Conservation (phyloP, 2,113 vertebrate species). For the Otus sunia region DNA sequence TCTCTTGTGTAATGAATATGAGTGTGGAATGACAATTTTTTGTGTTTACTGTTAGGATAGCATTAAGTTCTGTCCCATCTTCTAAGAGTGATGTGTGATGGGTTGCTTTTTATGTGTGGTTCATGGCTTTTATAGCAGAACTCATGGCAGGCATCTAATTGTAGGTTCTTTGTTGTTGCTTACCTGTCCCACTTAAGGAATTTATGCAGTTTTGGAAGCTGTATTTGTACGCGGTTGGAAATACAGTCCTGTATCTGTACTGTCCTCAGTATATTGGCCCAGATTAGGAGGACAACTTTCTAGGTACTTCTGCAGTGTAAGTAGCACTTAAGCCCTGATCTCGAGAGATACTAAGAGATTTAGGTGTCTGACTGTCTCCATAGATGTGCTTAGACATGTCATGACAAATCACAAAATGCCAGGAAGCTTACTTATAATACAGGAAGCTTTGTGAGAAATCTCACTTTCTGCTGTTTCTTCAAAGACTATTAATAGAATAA, state of each 20-base stretch:
- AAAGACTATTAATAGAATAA: neutral
- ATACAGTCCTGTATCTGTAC: neutral
- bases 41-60: neutral
- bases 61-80: neutral
- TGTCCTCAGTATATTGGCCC: neutral
- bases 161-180: neutral
- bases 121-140: neutral
- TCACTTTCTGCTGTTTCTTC: neutral
- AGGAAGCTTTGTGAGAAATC: neutral
- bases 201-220: neutral
- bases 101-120: neutral
- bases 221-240: neutral
- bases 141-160: neutral
- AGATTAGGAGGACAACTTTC: slow-evolving; percentile 53
- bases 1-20: neutral
- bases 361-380: neutral
- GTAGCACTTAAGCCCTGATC: slow-evolving; percentile 29
- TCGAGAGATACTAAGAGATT: slow-evolving; percentile 32
- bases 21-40: neutral
- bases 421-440: neutral
- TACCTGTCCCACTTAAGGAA: neutral
- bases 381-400: slow-evolving; percentile 34
- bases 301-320: slow-evolving; percentile 32
- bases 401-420: slow-evolving; percentile 27
- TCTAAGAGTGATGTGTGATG: neutral